These are phyloP conservation scores for Alouatta palliata DNA, from an alignment of 2,113 vertebrate genomes.

Conservation along the genomic window DNA sequence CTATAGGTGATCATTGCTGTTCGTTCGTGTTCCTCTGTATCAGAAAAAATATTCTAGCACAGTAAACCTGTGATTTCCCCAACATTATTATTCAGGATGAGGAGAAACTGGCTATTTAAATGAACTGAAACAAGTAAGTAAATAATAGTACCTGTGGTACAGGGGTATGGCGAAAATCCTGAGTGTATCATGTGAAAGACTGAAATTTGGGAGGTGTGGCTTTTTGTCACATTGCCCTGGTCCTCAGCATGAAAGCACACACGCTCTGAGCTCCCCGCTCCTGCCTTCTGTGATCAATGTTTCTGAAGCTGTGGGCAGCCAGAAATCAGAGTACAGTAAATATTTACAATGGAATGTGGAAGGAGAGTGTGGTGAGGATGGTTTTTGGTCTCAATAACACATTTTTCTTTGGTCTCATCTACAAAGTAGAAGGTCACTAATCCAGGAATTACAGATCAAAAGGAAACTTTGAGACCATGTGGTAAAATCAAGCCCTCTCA, in stretches of 20 bases:
- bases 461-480: not conserved
- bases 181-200: fast-evolving
- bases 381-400: not conserved
- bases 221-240: fast-evolving
- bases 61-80: not conserved
- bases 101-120: not conserved
- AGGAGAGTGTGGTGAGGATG: not conserved
- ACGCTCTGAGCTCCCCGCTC: not conserved
- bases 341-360: not conserved
- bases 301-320: not conserved
- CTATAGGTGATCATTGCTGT: not conserved
- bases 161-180: not conserved
- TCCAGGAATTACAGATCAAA: not conserved
- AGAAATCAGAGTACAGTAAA: not conserved
- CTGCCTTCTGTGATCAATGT: not conserved
- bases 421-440: not conserved
- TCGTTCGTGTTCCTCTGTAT: not conserved
- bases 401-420: not conserved
- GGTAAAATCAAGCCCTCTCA: not conserved
- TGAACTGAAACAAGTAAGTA: not conserved
- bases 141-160: not conserved
- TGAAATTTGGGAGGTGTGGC: not conserved
- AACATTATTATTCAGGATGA: not conserved
- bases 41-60: not conserved
- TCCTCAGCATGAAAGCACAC: not conserved